phyloP scores from a whole-genome alignment of 2,888 invertebrate species.

The Pegoplata infirma region DNA sequence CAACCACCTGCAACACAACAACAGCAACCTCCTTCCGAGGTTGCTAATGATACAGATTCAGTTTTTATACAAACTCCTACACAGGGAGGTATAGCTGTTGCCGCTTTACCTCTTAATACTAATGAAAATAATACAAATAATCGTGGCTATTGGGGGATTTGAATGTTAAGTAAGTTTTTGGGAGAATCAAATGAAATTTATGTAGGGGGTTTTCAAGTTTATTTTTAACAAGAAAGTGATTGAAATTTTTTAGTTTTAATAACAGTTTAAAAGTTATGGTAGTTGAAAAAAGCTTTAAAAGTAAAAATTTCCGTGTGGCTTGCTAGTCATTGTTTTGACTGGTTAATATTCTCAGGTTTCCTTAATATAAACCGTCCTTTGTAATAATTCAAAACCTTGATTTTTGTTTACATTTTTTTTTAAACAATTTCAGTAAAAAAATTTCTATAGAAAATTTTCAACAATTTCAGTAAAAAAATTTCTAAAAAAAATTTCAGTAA shows the following conservation, averaged over 20 bases:
- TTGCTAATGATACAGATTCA: slow-evolving; percentile 66
- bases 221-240: neutral
- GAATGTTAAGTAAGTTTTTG: neutral
- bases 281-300: neutral
- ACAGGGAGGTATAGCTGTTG: slow-evolving; percentile 76
- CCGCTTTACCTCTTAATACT: slow-evolving; percentile 72
- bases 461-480: no score
- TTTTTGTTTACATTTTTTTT: neutral
- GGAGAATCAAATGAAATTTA: neutral
- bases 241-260: neutral
- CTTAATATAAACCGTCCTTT: neutral
- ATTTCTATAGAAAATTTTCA: no score
- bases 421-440: neutral
- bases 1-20: slow-evolving; percentile 21
- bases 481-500: no score
- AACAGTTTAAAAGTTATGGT: neutral
- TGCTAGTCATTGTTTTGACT: neutral
- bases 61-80: slow-evolving; percentile 75
- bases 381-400: neutral
- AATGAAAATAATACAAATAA: slow-evolving; percentile 24
- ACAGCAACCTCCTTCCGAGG: slow-evolving; percentile 21
- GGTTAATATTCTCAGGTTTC: neutral
- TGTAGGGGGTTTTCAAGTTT: neutral
- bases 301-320: neutral
- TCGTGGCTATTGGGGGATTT: slow-evolving; percentile 41